phyloP scores from a whole-genome alignment of 2,797 vertebrate genomes.

The Esox masquinongy region DNA sequence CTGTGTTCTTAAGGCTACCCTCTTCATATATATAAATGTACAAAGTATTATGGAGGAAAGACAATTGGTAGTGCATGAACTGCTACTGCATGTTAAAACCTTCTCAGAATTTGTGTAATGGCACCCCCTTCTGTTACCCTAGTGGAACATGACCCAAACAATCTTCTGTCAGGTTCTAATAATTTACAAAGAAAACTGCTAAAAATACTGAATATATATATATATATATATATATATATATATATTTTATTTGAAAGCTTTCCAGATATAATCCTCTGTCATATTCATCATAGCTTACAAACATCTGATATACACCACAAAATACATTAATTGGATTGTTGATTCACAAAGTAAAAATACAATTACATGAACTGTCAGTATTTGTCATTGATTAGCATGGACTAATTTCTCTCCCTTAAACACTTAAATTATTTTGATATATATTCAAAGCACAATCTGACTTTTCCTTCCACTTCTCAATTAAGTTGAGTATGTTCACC shows the following conservation, averaged over 20 bases:
- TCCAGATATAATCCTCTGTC: constrained; percentile 53
- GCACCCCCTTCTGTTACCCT: background rate
- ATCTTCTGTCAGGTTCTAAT: background rate
- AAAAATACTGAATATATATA: constrained; percentile 57
- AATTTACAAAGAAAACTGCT: background rate
- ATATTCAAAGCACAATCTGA: background rate
- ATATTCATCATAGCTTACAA: constrained; percentile 63
- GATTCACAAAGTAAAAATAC: constrained; percentile 47
- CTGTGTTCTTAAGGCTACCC: background rate
- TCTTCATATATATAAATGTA: background rate
- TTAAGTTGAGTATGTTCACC: background rate
- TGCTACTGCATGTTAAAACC: background rate
- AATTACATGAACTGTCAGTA: constrained; percentile 34
- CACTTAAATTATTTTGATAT: constrained; percentile 4
- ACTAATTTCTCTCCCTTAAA: constrained; percentile 31
- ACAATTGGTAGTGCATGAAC: background rate
- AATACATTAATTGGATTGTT: constrained; percentile 35
- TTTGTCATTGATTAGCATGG: constrained; percentile 43
- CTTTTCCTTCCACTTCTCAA: background rate
- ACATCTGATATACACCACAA: constrained; percentile 55
- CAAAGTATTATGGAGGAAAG: background rate
- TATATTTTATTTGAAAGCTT: constrained; percentile 69
- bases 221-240: constrained; percentile 61
- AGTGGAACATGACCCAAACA: background rate
- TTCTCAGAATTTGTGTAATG: background rate